Conservation (phyloP, 2,113 vertebrate genomes). For the Raja brachyura region DNA sequence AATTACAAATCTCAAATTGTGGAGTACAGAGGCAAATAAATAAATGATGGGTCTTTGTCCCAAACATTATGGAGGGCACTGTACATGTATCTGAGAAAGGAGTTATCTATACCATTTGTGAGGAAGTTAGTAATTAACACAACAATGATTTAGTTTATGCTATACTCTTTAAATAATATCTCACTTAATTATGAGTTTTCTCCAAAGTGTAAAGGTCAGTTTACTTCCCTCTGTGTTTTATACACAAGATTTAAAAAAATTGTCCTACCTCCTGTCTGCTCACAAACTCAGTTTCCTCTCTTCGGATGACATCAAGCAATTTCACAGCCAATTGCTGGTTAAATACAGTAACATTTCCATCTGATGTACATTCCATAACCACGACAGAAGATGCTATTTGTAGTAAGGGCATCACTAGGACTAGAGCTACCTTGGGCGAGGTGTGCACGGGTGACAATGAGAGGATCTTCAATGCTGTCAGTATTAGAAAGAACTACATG, state of each 20-base stretch:
- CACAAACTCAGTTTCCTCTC: conserved; percentile 30
- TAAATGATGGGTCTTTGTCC: too few relatives aligned
- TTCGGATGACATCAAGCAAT: conserved; percentile 60
- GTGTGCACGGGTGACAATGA: conserved; percentile 50
- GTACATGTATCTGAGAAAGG: neutral
- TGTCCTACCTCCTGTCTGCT: conserved; percentile 28
- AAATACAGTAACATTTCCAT: conserved; percentile 50
- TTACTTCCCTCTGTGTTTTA: neutral
- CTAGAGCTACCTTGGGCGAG: conserved; percentile 52
- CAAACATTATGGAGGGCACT: too few relatives aligned
- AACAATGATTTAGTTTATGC: neutral
- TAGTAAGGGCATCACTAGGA: conserved; percentile 76
- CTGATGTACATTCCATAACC: conserved; percentile 63
- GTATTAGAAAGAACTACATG: conserved; percentile 36
- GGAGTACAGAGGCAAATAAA: too few relatives aligned
- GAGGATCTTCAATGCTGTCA: conserved; percentile 66
- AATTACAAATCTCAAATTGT: too few relatives aligned
- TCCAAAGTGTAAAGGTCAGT: neutral
- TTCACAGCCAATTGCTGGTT: conserved; percentile 65
- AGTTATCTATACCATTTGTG: neutral
- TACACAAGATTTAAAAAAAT: neutral
- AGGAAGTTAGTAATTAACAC: neutral
- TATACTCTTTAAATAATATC: neutral
- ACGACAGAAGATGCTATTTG: conserved; percentile 72
- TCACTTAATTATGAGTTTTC: conserved; percentile 5